Base-by-base conservation (phyloP, 2,888 invertebrate species). In the Apoda limacodes region DNA sequence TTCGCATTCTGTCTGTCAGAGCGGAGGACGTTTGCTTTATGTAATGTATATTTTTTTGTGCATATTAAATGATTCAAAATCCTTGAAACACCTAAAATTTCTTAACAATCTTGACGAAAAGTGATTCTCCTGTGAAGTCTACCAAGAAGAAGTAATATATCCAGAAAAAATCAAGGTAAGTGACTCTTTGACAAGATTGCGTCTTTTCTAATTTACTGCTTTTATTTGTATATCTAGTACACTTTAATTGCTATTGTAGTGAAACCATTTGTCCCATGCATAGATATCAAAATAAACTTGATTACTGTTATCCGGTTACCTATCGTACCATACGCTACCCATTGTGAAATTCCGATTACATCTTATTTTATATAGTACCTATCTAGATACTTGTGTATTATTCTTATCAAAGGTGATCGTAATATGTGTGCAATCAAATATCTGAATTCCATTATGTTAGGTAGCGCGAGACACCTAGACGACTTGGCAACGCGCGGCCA, bases 1-100 rank as follows among this genome's bases (percentile, higher is more conserved):
- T 84, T 83, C 82, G 83, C 82, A 80, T 82, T 81, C 74, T 75
- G 74, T 78, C 68, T 76, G 63, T 70, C 68, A 69, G 67, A 67
- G 74, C 66, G 74, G 50, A 55, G 65, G 80, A 81, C 82, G 80
- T 74, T 52, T 60, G 62, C 55, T 60, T 48, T 61, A 60, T 74
- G 80, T 63, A 61, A 78, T 80, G 80, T 68, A 60, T 69, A 66
- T 60, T 67, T 78, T 75, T 74, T 70, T 76, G 74, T 78, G 72
- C 69, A 71, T 53, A 65, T 75, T 46, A 78, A 71, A 72, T 66
- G 67, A 52, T 74, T 66, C 48, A 74, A 72, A 72, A 74, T 68
- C 55, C 67, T 76, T 46, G 80, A 78, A 75, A 80, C 78, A 71
- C 75, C 76, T 59, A 76, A 70, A 63, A 66, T 61, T 55, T 56